Percentiles rank a stretch among this genome's conserved stretches.
Conservation (phyloP, 2,113 vertebrate genomes). For the Thermophis baileyi region DNA sequence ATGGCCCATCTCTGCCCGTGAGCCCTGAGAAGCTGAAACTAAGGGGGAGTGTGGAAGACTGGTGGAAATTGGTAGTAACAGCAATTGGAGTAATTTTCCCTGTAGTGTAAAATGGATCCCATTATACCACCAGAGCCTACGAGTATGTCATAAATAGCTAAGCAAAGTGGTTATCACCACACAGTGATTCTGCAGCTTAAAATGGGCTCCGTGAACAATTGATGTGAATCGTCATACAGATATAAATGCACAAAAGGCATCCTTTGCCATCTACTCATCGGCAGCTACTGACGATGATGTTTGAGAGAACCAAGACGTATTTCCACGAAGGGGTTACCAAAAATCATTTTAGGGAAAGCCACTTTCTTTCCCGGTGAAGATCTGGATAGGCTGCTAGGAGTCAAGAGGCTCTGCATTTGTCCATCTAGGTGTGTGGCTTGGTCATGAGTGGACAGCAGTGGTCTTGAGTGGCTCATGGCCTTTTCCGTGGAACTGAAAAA, state of each 20-base stretch:
- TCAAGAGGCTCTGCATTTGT: neutral
- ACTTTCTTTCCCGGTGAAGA: too few relatives aligned
- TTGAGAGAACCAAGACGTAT: neutral
- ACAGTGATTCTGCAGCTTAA: neutral
- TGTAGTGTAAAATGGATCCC: neutral
- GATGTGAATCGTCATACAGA: neutral
- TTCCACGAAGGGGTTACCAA: neutral
- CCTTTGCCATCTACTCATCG: neutral
- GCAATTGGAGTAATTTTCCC: neutral
- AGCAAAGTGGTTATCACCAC: neutral
- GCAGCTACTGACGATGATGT: neutral
- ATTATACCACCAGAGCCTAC: neutral
- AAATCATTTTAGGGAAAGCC: neutral
- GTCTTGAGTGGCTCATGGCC: neutral
- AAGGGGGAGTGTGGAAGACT: neutral
- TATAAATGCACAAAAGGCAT: neutral
- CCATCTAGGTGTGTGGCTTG: neutral
- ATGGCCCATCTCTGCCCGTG: neutral
- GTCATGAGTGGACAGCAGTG: neutral
- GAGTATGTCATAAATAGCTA: neutral
- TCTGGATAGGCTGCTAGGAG: neutral
- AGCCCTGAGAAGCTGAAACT: neutral
- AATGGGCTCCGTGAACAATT: neutral
- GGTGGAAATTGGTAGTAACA: neutral
- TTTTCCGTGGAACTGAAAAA: neutral